Percentiles rank a stretch among this genome's conserved stretches.
These are phyloP conservation scores for Ophioninae sp. DNA, from an alignment of 2,888 invertebrate genomes.

Conservation along the genomic window DNA sequence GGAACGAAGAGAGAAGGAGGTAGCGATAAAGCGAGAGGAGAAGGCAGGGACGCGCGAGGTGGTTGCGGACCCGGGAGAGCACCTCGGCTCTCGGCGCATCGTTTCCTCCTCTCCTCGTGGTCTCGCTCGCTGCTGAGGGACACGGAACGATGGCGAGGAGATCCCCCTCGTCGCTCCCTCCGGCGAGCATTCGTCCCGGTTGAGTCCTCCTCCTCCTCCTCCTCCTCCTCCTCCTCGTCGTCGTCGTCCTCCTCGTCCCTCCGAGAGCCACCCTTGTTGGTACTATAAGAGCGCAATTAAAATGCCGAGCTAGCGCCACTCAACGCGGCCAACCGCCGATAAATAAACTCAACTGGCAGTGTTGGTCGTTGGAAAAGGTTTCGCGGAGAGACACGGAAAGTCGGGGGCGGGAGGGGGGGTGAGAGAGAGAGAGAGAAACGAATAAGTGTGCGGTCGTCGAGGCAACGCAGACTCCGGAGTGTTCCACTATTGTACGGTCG, in stretches of 20 bases:
- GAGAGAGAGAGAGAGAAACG: slow-evolving; percentile 64
- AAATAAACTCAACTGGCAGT: slow-evolving; percentile 78
- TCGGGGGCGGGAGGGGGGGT: slow-evolving; percentile 1
- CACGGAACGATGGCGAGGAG: slow-evolving; percentile 29
- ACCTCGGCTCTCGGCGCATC: slow-evolving; percentile 48
- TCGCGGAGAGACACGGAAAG: slow-evolving; percentile 17
- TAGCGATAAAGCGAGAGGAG: slow-evolving; percentile 71
- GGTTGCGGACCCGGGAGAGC: slow-evolving; percentile 24
- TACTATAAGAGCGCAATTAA: slow-evolving; percentile 80
- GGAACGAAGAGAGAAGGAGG: slow-evolving; percentile 64
- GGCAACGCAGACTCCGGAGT: slow-evolving; percentile 54
- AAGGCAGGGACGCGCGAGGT: slow-evolving; percentile 51
- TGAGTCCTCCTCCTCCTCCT: slow-evolving; percentile 35
- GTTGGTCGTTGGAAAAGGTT: slow-evolving; percentile 54
- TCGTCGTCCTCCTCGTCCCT: slow-evolving; percentile 52
- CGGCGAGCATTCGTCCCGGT: slow-evolving; percentile 59
- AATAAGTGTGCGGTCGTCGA: slow-evolving; percentile 74
- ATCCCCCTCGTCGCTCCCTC: slow-evolving; percentile 18
- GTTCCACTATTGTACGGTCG: slow-evolving; percentile 4
- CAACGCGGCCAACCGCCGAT: slow-evolving; percentile 79
- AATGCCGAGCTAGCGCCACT: slow-evolving; percentile 81
- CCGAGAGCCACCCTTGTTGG: slow-evolving; percentile 65
- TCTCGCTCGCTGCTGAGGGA: slow-evolving; percentile 21
- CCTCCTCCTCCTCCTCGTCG: slow-evolving; percentile 43
- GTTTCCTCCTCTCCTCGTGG: slow-evolving; percentile 20